Evolutionary conservation across 2,888 invertebrate genomes (phyloP).

Genomic region (Ophioninae sp.): DNA sequence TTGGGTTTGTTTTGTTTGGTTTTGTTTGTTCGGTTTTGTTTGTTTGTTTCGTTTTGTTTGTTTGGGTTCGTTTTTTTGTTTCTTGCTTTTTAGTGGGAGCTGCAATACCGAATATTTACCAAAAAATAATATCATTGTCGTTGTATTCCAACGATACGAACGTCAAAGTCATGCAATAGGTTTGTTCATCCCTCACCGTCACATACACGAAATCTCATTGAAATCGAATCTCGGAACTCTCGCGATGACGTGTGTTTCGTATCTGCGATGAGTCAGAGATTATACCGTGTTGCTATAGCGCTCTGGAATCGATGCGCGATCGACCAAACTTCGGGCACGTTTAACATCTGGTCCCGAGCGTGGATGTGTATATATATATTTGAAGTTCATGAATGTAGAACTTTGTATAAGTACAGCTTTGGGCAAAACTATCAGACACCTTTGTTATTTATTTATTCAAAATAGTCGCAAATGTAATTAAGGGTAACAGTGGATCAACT

Average conservation of each 20-base stretch:
- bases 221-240: constrained; percentile 24
- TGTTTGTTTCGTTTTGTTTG: too few relatives aligned
- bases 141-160: too few relatives aligned
- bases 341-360: constrained; percentile 37
- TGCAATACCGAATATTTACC: too few relatives aligned
- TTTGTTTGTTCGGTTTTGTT: too few relatives aligned
- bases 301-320: constrained; percentile 37
- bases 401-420: not conserved
- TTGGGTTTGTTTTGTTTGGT: too few relatives aligned
- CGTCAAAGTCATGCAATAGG: not conserved
- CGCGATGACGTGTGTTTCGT: constrained; percentile 34
- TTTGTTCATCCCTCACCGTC: not conserved
- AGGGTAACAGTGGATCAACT: too few relatives aligned
- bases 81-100: too few relatives aligned
- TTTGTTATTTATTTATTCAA: too few relatives aligned
- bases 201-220: constrained; percentile 4
- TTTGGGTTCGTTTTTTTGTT: too few relatives aligned
- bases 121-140: too few relatives aligned
- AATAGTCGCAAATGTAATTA: too few relatives aligned
- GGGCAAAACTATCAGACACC: too few relatives aligned
- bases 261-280: constrained; percentile 53
- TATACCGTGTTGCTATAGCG: constrained; percentile 26
- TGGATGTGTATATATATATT: not conserved
- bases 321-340: constrained; percentile 52
- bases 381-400: not conserved